Evolutionary conservation across 2,888 invertebrate genomes (phyloP).

Genomic region (Cephus rjabovi): DNA sequence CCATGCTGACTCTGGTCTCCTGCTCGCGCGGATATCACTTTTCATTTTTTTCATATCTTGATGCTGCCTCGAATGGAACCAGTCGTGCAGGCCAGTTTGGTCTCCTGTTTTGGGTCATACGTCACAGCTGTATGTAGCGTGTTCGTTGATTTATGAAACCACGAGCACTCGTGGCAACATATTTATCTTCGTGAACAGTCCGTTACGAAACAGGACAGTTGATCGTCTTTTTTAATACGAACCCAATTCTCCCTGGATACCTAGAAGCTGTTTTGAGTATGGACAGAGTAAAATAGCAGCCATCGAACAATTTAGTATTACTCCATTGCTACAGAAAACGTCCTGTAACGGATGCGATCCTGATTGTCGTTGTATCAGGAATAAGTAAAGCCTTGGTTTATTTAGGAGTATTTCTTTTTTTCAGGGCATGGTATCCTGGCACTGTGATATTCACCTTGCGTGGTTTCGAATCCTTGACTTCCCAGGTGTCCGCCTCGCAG

Average conservation of each 20-base stretch:
- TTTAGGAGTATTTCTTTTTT: background rate
- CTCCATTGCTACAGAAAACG: background rate
- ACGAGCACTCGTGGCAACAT: background rate
- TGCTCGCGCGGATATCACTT: slow-evolving; percentile 63
- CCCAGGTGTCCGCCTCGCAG: background rate
- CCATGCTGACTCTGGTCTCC: slow-evolving; percentile 54
- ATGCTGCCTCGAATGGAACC: background rate
- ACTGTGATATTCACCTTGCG: background rate
- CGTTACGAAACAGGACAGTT: background rate
- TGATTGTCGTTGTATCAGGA: slow-evolving; percentile 18
- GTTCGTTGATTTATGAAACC: background rate
- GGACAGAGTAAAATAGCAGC: background rate
- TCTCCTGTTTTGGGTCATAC: background rate
- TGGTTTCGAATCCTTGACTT: background rate
- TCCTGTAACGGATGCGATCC: slow-evolving; percentile 16
- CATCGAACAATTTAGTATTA: background rate
- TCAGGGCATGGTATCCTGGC: background rate
- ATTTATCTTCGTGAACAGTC: background rate
- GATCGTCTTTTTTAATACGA: background rate
- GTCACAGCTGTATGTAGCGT: background rate
- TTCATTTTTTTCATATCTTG: slow-evolving; percentile 64
- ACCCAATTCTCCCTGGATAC: background rate
- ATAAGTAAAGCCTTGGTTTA: slow-evolving; percentile 17
- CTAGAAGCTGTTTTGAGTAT: background rate
- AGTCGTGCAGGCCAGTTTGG: background rate